Evolutionary conservation across 2,888 invertebrate genomes (phyloP).

Genomic region (Galerucella pusilla): DNA sequence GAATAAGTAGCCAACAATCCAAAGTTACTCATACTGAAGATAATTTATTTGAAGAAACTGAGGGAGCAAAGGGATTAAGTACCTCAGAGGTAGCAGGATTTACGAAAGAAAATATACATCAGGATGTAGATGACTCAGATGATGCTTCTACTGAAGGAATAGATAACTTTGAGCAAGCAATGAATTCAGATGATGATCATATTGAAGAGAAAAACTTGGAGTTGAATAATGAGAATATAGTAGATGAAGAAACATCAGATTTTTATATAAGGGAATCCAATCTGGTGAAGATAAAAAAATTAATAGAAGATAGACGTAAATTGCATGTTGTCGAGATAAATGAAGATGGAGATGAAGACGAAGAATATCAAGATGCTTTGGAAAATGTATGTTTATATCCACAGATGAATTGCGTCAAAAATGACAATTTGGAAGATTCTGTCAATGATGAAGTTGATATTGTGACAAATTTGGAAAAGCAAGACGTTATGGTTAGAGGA

Average conservation of each 20-base stretch:
- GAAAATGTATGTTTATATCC: not conserved
- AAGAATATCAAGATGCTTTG: conserved; percentile 12
- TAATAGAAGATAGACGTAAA: not conserved
- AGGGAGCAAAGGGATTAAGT: not conserved
- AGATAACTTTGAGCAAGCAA: not conserved
- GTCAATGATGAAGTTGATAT: conserved; percentile 2
- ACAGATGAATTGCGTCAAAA: not conserved
- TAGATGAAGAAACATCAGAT: not conserved
- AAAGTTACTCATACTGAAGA: not conserved
- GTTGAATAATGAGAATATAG: not conserved
- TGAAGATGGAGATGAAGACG: conserved; percentile 9
- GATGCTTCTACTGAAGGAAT: not conserved
- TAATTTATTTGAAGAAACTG: not conserved
- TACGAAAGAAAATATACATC: not conserved
- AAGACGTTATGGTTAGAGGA: conserved; percentile 7
- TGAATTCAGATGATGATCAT: not conserved
- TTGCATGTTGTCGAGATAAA: not conserved
- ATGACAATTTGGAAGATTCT: not conserved
- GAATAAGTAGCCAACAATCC: not conserved
- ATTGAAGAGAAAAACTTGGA: conserved; percentile 10
- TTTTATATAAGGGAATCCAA: not conserved
- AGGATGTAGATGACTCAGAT: not conserved
- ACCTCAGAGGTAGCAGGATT: not conserved
- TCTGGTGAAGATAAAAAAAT: not conserved
- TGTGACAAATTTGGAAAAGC: not conserved